Conservation (phyloP, 2,888 invertebrate genomes). For the Tipula helvola region DNA sequence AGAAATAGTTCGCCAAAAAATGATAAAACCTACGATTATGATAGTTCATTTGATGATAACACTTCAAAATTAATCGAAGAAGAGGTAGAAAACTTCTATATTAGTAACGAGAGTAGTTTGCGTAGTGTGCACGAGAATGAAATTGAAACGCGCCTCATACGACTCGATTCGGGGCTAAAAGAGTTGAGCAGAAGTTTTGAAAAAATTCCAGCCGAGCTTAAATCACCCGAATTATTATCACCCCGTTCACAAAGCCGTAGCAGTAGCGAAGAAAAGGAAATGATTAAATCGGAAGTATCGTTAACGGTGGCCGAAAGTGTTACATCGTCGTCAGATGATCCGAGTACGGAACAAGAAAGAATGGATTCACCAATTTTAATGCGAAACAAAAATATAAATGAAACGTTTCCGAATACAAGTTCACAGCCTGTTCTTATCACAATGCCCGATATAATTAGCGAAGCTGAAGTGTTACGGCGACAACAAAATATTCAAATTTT, state of each 20-base stretch:
- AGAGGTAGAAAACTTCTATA: neutral
- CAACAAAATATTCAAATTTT: conserved; percentile 34
- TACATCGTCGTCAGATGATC: neutral
- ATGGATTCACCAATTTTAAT: neutral
- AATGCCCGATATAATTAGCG: conserved; percentile 35
- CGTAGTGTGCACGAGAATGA: conserved; percentile 13
- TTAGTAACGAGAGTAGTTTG: neutral
- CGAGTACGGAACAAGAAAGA: neutral
- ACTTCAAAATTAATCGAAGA: neutral
- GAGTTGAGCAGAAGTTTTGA: conserved; percentile 20
- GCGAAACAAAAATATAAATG: conserved; percentile 10
- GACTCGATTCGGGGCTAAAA: conserved; percentile 21
- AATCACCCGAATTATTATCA: conserved; percentile 12
- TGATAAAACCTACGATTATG: neutral
- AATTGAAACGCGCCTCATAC: conserved; percentile 21
- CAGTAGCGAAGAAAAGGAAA: neutral
- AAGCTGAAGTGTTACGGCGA: conserved; percentile 47
- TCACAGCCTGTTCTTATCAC: conserved; percentile 11
- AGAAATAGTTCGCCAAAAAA: neutral
- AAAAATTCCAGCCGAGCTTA: neutral
- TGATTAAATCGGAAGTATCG: neutral
- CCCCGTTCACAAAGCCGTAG: conserved; percentile 5
- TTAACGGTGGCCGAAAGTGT: neutral
- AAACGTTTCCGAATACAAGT: neutral
- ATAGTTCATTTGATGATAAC: conserved; percentile 9